Evolutionary conservation across 1,140 invertebrate species (phyloP), one percentile per base, ranked within the genome.

Genomic region (Oryctes rhinoceros): DNA sequence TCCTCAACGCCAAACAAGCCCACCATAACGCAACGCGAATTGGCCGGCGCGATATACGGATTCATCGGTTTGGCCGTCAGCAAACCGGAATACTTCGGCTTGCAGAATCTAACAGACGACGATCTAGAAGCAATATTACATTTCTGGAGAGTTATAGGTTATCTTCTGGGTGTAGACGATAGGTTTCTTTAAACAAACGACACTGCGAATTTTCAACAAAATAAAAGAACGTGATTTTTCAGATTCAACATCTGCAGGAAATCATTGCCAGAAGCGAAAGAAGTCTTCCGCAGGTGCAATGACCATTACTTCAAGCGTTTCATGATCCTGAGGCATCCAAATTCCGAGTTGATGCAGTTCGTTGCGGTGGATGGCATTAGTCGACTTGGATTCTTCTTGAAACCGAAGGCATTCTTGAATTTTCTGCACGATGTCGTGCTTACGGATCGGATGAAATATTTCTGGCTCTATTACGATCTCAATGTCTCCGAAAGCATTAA

Each of bases 81-180:
- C 5, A 76, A 15, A 39, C 74, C 35, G 5, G 44, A 76, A 48
- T 39, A 44, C 13, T 76, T 78, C 20, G 77, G 77, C 5, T 53
- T 78, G 15, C 3, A 9, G 7, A 4, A 6, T 53, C 6, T 48
- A 10, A 53, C 44, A 7, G 53, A 78, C 24, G 6, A 53, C 4
- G 77, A 78, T 35, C 48, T 13, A 11, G 48, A 53, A 5, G 48
- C 44, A 15, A 6, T 78, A 20, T 3, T 78, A 37, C 77, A 78
- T 53, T 78, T 78, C 18, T 78, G 77, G 77, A 11, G 77, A 7
- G 77, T 78, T 10, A 78, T 78, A 15, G 44, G 77, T 9, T 78
- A 78, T 35, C 30, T 78, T 9, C 24, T 78, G 24, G 77, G 77
- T 3, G 53, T 78, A 13, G 77, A 78, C 20, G 53, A 78, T 78